These are phyloP conservation scores for Neomonachus schauinslandi DNA, from an alignment of 2,113 vertebrate genomes.

Conservation along the genomic window DNA sequence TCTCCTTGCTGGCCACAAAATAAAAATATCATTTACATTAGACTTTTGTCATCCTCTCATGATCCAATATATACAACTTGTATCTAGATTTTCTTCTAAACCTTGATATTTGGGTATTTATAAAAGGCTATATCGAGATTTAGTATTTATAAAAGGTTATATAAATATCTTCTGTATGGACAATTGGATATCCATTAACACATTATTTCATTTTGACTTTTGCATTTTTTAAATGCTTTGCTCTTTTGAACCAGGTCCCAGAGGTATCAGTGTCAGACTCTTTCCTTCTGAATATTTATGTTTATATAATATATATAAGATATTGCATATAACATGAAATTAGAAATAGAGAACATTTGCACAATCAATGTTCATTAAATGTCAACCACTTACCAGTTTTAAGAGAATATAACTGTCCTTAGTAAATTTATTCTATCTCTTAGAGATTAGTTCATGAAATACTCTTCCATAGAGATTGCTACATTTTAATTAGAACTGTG, in stretches of 20 bases:
- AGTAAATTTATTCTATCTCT: background rate
- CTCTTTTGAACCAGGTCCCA: background rate
- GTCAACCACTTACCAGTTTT: background rate
- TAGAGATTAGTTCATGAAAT: background rate
- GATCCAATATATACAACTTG: background rate
- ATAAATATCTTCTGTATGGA: background rate
- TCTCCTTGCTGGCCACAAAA: background rate
- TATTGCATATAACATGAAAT: background rate
- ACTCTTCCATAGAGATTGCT: background rate
- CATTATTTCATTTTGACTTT: background rate
- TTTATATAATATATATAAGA: background rate
- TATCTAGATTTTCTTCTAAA: background rate
- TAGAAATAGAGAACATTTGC: background rate
- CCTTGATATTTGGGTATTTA: background rate
- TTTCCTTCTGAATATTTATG: background rate
- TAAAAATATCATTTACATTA: background rate
- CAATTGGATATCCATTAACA: background rate
- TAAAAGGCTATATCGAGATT: background rate
- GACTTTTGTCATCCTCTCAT: background rate
- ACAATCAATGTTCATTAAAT: background rate
- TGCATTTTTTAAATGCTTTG: background rate
- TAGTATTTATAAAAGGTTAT: background rate
- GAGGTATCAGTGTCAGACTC: background rate
- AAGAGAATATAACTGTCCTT: background rate
- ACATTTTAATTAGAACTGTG: background rate